phyloP scores from a whole-genome alignment of 2,888 invertebrate species.

The Platycheirus albimanus region DNA sequence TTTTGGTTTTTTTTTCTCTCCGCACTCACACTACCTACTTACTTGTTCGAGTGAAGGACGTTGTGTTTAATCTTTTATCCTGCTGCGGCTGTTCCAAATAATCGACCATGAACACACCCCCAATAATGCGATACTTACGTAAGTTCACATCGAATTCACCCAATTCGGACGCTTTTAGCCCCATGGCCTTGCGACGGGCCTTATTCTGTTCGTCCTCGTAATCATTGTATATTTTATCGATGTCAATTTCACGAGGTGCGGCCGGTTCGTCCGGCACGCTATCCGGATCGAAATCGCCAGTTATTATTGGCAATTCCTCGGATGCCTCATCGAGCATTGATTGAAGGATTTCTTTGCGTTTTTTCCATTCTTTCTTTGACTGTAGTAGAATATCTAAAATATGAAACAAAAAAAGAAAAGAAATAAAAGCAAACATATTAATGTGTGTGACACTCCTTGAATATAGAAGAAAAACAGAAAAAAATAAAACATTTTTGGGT shows the following conservation, averaged over 20 bases:
- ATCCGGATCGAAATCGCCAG: slow-evolving; percentile 77
- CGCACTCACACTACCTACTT: no score
- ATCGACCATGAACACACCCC: slow-evolving; percentile 90
- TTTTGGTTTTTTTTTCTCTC: no score
- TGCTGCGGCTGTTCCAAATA: slow-evolving; percentile 91
- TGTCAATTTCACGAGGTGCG: slow-evolving; percentile 79
- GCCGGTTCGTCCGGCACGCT: slow-evolving; percentile 77
- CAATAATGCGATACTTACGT: slow-evolving; percentile 89
- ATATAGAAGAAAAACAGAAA: slow-evolving; percentile 8
- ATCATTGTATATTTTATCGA: slow-evolving; percentile 82
- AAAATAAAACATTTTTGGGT: no score
- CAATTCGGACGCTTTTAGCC: slow-evolving; percentile 80
- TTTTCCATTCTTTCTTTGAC: slow-evolving; percentile 82
- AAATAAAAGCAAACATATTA: slow-evolving; percentile 4
- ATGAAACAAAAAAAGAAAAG: slow-evolving; percentile 1
- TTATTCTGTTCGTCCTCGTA: slow-evolving; percentile 81
- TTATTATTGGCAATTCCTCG: slow-evolving; percentile 77
- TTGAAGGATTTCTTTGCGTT: slow-evolving; percentile 82
- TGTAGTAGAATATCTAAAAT: slow-evolving; percentile 81
- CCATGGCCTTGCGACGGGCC: slow-evolving; percentile 79
- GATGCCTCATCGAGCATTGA: slow-evolving; percentile 81
- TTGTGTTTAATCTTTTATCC: slow-evolving; percentile 80
- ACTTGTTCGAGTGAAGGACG: slow-evolving; percentile 81
- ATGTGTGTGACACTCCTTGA: slow-evolving; percentile 37
- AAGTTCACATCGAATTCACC: slow-evolving; percentile 87